Base-by-base conservation (phyloP, 92 coral and sea anemone species). In the Porites evermanni region DNA sequence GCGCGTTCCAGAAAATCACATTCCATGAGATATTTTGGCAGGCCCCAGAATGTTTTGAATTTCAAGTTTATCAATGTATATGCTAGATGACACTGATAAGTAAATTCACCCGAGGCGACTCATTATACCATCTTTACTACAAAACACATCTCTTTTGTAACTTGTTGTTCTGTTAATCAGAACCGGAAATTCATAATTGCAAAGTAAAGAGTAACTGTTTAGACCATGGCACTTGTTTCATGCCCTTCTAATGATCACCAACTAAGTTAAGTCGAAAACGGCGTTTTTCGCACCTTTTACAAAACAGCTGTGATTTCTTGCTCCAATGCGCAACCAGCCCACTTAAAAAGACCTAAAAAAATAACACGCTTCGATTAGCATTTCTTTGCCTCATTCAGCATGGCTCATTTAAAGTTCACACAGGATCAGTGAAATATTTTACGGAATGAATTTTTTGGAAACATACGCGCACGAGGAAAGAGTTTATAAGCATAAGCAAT, bases 161-260 rank as follows among this genome's bases (percentile, higher is more conserved):
- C 74, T 76, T 52, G 87, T 83, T 83, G 87, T 83, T 83, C 80
- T 64, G 80, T 74, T 83, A 83, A 83, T 83, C 80, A 83, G 80
- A 83, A 83, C 87, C 87, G 87, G 87, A 83, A 83, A 83, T 64
- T 29, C 73, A 64, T 83, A 73, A 83, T 83, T 83, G 65, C 56
- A 74, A 83, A 72, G 87, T 83, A 59, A 83, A 83, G 87, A 83
- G 87, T 83, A 64, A 74, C 87, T 73, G 87, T 83, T 83, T 83
- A 83, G 64, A 83, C 52, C 23, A 44, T 73, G 38, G 65, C 50
- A 50, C 73, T 73, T 63, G 65, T 64, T 3, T 50, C 17, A 8
- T 13, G 65, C 56, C 64, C 74, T 63, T 72, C 66, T 60, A 64
- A 72, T 53, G 80, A 51, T 61, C 87, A 73, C 74, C 23, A 73